phyloP scores from a whole-genome alignment of 2,113 vertebrate species.

The Catharus minimus region DNA sequence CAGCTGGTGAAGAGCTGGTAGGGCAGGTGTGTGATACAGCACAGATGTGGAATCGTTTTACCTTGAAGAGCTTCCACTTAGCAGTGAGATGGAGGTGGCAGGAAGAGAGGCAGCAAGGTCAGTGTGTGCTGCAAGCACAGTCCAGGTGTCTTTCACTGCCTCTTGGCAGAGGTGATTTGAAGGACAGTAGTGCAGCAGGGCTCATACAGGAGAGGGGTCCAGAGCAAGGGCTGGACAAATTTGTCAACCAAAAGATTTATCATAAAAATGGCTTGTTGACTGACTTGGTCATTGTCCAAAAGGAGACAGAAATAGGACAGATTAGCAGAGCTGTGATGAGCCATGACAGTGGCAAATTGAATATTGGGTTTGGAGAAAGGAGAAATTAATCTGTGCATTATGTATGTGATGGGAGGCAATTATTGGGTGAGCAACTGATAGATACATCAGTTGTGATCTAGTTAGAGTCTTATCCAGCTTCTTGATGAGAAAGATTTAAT shows the following conservation, averaged over 20 bases:
- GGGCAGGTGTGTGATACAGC: neutral
- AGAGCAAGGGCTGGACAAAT: neutral
- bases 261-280: neutral
- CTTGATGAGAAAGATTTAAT: neutral
- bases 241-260: neutral
- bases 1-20: neutral
- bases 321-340: neutral
- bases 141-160: neutral
- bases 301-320: neutral
- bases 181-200: neutral
- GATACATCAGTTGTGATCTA: neutral
- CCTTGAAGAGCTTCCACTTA: neutral
- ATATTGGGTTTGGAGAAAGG: neutral
- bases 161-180: neutral
- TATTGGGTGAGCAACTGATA: conserved; percentile 32
- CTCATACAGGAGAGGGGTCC: neutral
- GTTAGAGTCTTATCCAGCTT: neutral
- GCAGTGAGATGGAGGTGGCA: neutral
- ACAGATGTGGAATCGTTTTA: neutral
- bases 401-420: neutral
- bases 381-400: neutral
- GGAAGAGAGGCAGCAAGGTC: neutral
- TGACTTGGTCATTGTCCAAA: neutral
- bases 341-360: neutral
- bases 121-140: neutral